Percentiles rank a stretch among this genome's conserved stretches.
These are phyloP conservation scores for Agriopis leucophaearia DNA, from an alignment of 2,888 invertebrate genomes.

Conservation along the genomic window DNA sequence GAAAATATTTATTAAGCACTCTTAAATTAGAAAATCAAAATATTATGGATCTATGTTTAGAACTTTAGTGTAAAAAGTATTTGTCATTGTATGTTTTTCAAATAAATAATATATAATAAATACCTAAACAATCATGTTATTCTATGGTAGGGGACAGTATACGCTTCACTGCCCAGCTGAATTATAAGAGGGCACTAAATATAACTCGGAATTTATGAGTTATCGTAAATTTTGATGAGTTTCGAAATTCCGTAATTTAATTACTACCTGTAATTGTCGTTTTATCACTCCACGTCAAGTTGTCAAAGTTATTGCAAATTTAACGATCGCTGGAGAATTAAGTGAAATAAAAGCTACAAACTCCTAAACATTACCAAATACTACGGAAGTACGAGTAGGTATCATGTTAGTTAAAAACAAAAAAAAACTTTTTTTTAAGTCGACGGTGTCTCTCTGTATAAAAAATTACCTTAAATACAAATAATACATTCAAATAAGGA, in stretches of 20 bases:
- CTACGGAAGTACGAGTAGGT: not conserved
- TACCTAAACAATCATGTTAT: too few relatives aligned
- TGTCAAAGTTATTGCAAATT: slow-evolving; percentile 47
- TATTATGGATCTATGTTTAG: too few relatives aligned
- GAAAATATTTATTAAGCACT: too few relatives aligned
- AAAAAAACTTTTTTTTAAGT: not conserved
- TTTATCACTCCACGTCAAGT: slow-evolving; percentile 59
- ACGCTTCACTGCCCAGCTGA: slow-evolving; percentile 57
- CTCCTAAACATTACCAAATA: slow-evolving; percentile 7
- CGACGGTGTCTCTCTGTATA: too few relatives aligned
- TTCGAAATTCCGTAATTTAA: slow-evolving; percentile 61
- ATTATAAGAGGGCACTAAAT: slow-evolving; percentile 65
- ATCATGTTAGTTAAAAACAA: not conserved
- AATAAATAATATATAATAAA: too few relatives aligned
- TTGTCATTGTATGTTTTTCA: too few relatives aligned
- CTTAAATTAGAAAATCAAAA: too few relatives aligned
- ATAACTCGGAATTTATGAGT: slow-evolving; percentile 66
- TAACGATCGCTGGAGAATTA: slow-evolving; percentile 39
- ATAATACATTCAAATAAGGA: too few relatives aligned
- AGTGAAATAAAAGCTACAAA: slow-evolving; percentile 27
- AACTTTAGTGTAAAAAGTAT: too few relatives aligned
- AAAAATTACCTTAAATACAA: too few relatives aligned
- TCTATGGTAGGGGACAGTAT: slow-evolving; percentile 53
- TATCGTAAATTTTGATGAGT: slow-evolving; percentile 69
- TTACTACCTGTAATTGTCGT: slow-evolving; percentile 63